These are phyloP conservation scores for Leucania comma DNA, from an alignment of 2,888 invertebrate species.

Conservation along the genomic window DNA sequence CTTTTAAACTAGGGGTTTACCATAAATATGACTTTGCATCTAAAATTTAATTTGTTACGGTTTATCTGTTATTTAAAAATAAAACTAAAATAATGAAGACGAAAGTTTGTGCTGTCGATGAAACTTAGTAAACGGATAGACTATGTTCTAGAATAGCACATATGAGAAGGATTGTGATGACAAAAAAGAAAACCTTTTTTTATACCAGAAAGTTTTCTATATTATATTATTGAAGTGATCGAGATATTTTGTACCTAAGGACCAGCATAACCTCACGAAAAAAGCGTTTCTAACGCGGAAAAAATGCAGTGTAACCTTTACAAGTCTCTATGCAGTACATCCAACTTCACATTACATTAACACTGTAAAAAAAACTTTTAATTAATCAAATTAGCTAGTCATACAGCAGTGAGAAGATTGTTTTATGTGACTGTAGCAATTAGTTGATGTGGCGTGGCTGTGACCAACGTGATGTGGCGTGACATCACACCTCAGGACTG, in stretches of 20 bases:
- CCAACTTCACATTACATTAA: not conserved
- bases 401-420: not conserved
- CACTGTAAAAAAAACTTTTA: not conserved
- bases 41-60: too few relatives aligned
- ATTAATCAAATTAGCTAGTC: conserved; percentile 15
- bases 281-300: conserved; percentile 3
- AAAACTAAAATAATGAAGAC: too few relatives aligned
- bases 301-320: conserved; percentile 6
- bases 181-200: too few relatives aligned
- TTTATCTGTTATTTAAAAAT: too few relatives aligned
- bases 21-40: too few relatives aligned
- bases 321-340: conserved; percentile 1
- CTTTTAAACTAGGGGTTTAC: too few relatives aligned
- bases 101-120: too few relatives aligned
- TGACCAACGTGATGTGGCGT: conserved; percentile 32
- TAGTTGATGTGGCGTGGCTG: conserved; percentile 24
- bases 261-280: not conserved
- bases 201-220: not conserved
- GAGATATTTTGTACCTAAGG: not conserved
- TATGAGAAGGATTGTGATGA: too few relatives aligned
- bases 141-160: too few relatives aligned
- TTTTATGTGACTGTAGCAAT: conserved; percentile 1
- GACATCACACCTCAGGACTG: conserved; percentile 14
- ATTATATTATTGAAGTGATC: too few relatives aligned
- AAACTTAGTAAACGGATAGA: too few relatives aligned